A percentile compares a stretch with the other conserved stretches of the same genome.
phyloP scores from a whole-genome alignment of 2,888 invertebrate genomes.

The Heliconius erato region DNA sequence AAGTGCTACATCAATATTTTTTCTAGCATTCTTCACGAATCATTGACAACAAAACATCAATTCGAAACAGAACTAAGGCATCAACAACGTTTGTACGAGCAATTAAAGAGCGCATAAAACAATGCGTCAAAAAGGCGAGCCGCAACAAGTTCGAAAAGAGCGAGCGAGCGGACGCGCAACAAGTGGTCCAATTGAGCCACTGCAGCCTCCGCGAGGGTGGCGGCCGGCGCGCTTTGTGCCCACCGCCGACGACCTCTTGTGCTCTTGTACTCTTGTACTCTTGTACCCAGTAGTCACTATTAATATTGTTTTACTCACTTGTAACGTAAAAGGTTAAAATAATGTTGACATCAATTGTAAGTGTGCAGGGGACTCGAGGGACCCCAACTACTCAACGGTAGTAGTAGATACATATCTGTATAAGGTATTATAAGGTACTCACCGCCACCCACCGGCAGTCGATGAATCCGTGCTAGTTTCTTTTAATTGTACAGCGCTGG shows the following conservation, averaged over 20 bases:
- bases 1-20: neutral
- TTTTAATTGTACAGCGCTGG: conserved; percentile 77
- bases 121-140: conserved; percentile 39
- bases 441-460: conserved; percentile 75
- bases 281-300: neutral
- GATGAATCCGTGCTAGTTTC: conserved; percentile 74
- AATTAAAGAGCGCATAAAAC: conserved; percentile 33
- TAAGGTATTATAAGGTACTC: conserved; percentile 57
- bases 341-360: neutral
- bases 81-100: conserved; percentile 14
- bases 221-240: conserved; percentile 33
- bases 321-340: neutral
- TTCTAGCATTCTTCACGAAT: neutral
- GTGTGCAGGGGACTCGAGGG: neutral
- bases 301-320: neutral
- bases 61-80: neutral
- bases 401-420: neutral
- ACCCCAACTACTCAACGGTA: neutral
- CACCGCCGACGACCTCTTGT: conserved; percentile 14
- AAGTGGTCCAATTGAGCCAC: conserved; percentile 48
- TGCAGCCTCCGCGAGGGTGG: conserved; percentile 39
- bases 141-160: conserved; percentile 44
- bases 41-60: neutral
- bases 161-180: conserved; percentile 42
- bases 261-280: too few relatives aligned